These are phyloP conservation scores for Xiphorhynchus erythropygius DNA, from an alignment of 2,797 vertebrate species.

Conservation along the genomic window DNA sequence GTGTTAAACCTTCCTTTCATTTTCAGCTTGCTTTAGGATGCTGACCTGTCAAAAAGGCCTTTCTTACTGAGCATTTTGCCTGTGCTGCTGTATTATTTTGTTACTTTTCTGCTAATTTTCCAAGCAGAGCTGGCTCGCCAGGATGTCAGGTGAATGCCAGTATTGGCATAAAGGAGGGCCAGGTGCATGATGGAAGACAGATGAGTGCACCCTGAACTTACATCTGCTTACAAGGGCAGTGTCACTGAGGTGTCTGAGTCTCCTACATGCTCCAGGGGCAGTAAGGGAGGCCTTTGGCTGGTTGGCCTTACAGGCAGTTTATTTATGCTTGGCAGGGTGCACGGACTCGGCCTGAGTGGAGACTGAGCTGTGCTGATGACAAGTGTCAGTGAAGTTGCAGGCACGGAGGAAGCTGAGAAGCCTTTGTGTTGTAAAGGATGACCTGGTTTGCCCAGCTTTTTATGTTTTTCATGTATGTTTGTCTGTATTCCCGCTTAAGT, in stretches of 20 bases:
- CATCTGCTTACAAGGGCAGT: neutral
- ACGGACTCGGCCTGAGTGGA: accelerated
- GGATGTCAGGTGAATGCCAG: neutral
- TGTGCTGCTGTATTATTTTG: neutral
- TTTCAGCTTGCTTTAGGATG: neutral
- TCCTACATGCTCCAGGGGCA: accelerated
- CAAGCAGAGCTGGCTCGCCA: neutral
- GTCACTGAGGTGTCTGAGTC: neutral
- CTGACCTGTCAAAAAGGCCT: neutral
- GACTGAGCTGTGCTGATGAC: neutral
- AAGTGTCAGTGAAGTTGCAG: neutral
- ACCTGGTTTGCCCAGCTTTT: neutral
- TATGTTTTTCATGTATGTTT: neutral
- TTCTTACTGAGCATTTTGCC: neutral
- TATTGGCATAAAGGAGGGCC: neutral
- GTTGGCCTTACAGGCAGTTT: neutral
- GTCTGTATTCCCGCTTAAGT: neutral
- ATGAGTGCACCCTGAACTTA: neutral
- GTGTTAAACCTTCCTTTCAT: neutral
- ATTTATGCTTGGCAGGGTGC: neutral
- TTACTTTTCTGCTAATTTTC: neutral
- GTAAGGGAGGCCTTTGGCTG: neutral
- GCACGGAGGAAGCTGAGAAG: neutral
- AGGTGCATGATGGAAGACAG: neutral
- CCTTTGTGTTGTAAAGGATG: neutral